These are phyloP conservation scores for Drosophila pandora DNA, from an alignment of 1,140 invertebrate genomes.

Conservation along the genomic window DNA sequence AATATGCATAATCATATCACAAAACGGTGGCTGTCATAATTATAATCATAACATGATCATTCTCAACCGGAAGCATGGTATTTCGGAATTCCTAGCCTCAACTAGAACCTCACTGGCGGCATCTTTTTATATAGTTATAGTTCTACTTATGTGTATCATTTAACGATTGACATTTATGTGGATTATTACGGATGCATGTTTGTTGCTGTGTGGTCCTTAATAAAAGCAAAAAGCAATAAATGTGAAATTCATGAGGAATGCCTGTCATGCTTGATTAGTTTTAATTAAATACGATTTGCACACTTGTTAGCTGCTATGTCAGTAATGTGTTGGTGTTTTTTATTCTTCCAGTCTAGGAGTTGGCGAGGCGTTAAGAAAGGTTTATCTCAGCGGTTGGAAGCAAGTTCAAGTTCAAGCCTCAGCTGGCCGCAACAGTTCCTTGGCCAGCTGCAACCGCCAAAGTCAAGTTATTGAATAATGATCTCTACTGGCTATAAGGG, in stretches of 20 bases:
- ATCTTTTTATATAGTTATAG: slow-evolving; percentile 19
- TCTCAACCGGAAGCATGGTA: slow-evolving; percentile 57
- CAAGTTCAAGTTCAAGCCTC: slow-evolving; percentile 55
- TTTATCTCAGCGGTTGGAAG: slow-evolving; percentile 5
- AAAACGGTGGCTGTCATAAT: slow-evolving; percentile 39
- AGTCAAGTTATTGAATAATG: slow-evolving; percentile 37
- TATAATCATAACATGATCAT: slow-evolving; percentile 35
- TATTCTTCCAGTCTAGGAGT: slow-evolving; percentile 39
- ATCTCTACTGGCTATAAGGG: slow-evolving; percentile 13
- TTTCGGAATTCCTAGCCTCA: slow-evolving; percentile 9
- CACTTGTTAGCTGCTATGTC: slow-evolving; percentile 69
- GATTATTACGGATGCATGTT: slow-evolving; percentile 14
- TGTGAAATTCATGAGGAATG: slow-evolving; percentile 48
- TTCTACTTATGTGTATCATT: slow-evolving; percentile 35
- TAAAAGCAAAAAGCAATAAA: slow-evolving; percentile 17
- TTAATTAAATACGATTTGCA: slow-evolving; percentile 76
- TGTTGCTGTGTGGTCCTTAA: slow-evolving; percentile 29
- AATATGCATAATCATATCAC: slow-evolving; percentile 68
- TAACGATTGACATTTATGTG: slow-evolving; percentile 47
- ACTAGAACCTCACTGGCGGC: slow-evolving; percentile 31
- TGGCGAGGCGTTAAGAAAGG: slow-evolving; percentile 15
- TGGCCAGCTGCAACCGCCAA: slow-evolving; percentile 49
- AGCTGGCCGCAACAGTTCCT: slow-evolving; percentile 51
- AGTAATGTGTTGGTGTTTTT: slow-evolving; percentile 61
- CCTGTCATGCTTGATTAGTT: slow-evolving; percentile 44